Evolutionary conservation across 92 coral and sea anemone genomes (phyloP).

Genomic region (Siderastrea radians): DNA sequence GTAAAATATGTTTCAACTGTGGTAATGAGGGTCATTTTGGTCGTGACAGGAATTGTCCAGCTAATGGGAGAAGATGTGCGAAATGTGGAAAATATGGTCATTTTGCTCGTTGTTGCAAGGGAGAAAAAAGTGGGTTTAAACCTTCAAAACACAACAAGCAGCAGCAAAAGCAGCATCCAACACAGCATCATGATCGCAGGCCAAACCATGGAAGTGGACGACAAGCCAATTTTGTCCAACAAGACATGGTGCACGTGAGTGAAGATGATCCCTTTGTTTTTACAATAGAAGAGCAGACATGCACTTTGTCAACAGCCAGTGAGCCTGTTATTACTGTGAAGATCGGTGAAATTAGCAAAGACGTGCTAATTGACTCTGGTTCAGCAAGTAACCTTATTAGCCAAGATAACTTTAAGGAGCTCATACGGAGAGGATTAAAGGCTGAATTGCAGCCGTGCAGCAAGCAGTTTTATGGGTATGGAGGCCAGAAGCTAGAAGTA

Average conservation of each 20-base stretch:
- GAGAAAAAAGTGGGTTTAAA: neutral
- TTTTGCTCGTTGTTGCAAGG: slow-evolving; percentile 48
- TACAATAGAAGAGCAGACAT: slow-evolving; percentile 18
- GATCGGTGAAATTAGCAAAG: slow-evolving; percentile 63
- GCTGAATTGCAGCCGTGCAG: slow-evolving; percentile 39
- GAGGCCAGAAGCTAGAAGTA: slow-evolving; percentile 53
- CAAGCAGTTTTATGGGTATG: slow-evolving; percentile 62
- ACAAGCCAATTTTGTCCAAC: slow-evolving; percentile 21
- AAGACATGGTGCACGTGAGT: neutral
- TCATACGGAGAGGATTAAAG: slow-evolving; percentile 44
- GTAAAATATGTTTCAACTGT: slow-evolving; percentile 26
- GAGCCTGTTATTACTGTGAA: slow-evolving; percentile 70
- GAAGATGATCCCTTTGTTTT: slow-evolving; percentile 21
- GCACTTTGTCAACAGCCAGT: neutral
- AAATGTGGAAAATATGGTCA: slow-evolving; percentile 51
- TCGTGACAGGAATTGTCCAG: slow-evolving; percentile 46
- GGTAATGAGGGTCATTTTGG: slow-evolving; percentile 61
- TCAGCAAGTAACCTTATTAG: slow-evolving; percentile 74
- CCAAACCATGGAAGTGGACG: neutral
- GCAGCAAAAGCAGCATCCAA: neutral
- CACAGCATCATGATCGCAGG: neutral
- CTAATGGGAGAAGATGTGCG: slow-evolving; percentile 42
- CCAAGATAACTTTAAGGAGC: slow-evolving; percentile 27
- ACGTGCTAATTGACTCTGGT: slow-evolving; percentile 72
- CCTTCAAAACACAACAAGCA: slow-evolving; percentile 2